Evolutionary conservation across 2,888 invertebrate species (phyloP).

Genomic region (Harpalus rufipes): DNA sequence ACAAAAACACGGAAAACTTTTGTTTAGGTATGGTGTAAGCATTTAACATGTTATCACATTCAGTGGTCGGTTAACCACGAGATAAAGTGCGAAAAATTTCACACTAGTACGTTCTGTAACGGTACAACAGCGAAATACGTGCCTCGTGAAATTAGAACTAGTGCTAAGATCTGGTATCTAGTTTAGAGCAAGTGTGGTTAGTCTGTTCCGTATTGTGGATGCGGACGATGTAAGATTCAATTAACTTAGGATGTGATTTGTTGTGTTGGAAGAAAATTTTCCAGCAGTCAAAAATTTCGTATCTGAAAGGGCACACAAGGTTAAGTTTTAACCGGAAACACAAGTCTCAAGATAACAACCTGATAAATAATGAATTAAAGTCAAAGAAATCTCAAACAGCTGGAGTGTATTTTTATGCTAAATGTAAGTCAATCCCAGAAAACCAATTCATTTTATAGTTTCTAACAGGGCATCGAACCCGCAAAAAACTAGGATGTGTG

Average conservation of each 20-base stretch:
- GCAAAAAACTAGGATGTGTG: no score
- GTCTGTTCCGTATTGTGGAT: neutral
- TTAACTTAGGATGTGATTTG: neutral
- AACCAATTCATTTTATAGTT: no score
- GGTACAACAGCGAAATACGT: slow-evolving; percentile 46
- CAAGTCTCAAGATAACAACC: slow-evolving; percentile 29
- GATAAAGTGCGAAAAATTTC: slow-evolving; percentile 44
- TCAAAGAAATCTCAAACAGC: slow-evolving; percentile 4
- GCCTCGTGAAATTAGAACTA: slow-evolving; percentile 8
- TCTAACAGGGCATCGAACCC: no score
- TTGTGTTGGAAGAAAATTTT: neutral
- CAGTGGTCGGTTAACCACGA: slow-evolving; percentile 60
- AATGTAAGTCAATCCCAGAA: neutral
- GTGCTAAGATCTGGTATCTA: neutral
- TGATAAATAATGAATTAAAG: slow-evolving; percentile 43
- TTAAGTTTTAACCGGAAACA: slow-evolving; percentile 43
- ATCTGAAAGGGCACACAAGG: slow-evolving; percentile 50
- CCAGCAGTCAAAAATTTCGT: slow-evolving; percentile 21
- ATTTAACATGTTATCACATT: slow-evolving; percentile 52
- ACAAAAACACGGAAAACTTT: slow-evolving; percentile 51
- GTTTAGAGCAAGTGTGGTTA: neutral
- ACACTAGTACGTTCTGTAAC: slow-evolving; percentile 51
- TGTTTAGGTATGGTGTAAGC: slow-evolving; percentile 39
- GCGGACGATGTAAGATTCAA: neutral
- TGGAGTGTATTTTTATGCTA: neutral